Evolutionary conservation across 1,140 invertebrate genomes (phyloP), one percentile per base, ranked within the genome.

Genomic region (Halotydeus destructor): DNA sequence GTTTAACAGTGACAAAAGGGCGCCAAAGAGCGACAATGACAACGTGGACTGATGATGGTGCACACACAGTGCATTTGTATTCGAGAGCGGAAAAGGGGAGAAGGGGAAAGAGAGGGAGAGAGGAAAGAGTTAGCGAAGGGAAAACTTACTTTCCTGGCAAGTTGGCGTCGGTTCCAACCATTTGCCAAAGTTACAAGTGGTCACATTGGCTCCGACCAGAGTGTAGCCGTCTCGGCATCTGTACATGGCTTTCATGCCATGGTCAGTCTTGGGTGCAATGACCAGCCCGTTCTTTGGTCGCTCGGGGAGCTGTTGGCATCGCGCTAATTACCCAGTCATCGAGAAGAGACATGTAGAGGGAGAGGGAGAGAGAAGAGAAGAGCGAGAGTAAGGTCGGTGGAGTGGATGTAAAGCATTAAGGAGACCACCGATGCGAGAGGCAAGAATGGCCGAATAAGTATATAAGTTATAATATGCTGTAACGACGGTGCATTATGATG

Each of bases 261-360:
- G 89, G 46, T 88, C 83, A 2, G 83, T 85, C 56, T 91, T 89
- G 0, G 86, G 86, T 0, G 88, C 89, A 38, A 96, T 78, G 1
- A 93, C 84, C 71, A 91, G 82, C 1, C 88, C 88, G 52, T 93
- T 77, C 28, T 78, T 74, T 0, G 89, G 83, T 5, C 72, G 62
- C 47, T 72, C 76, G 0, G 91, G 91, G 60, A 93, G 72, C 51
- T 70, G 70, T 57, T 86, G 85, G 58, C 89, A 97, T 68, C 72
- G 45, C 2, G 49, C 50, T 52, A 31, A 38, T 34, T 23, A n/a
- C n/a, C n/a, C n/a, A n/a, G n/a, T n/a, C n/a, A n/a, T n/a, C n/a
- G n/a, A 8, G 41, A n/a, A n/a, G n/a, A n/a, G n/a, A n/a, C n/a
- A n/a, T n/a, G n/a, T n/a, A n/a, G n/a, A n/a, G n/a, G n/a, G n/a